Percentiles rank a stretch among this genome's conserved stretches.
These are phyloP conservation scores for Drosophila acutilabella DNA, from an alignment of 2,888 invertebrate species.

Conservation along the genomic window DNA sequence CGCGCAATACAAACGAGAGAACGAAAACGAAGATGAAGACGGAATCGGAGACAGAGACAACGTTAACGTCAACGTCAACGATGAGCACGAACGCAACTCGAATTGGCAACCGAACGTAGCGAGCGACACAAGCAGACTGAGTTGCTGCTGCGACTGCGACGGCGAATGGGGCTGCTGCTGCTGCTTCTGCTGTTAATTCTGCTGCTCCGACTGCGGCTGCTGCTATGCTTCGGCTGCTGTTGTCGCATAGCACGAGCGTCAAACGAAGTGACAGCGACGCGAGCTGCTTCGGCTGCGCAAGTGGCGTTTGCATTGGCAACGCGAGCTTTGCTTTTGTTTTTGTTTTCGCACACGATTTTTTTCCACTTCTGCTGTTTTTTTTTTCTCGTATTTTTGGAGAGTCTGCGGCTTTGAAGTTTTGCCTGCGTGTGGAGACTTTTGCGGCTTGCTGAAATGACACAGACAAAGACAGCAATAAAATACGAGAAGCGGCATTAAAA, in stretches of 20 bases:
- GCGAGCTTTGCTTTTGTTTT: conserved; percentile 24
- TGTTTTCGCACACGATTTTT: conserved; percentile 53
- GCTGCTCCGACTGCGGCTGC: conserved; percentile 27
- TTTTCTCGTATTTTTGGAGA: conserved; percentile 57
- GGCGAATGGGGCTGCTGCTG: conserved; percentile 30
- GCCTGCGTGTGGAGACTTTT: conserved; percentile 52
- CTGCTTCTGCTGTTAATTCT: conserved; percentile 6
- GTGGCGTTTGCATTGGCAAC: conserved; percentile 69
- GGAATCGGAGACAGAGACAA: neutral
- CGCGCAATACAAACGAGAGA: conserved; percentile 32
- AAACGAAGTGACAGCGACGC: conserved; percentile 65
- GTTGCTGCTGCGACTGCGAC: conserved; percentile 24
- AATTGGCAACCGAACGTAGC: conserved; percentile 58
- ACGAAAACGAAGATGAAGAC: conserved; percentile 33
- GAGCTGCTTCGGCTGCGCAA: conserved; percentile 74
- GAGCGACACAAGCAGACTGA: conserved; percentile 65
- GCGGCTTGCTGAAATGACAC: conserved; percentile 67
- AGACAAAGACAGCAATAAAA: conserved; percentile 40
- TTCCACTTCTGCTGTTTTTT: conserved; percentile 18
- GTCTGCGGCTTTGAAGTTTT: conserved; percentile 58
- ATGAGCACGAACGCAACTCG: conserved; percentile 35
- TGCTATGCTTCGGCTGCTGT: conserved; percentile 17
- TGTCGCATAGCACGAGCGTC: conserved; percentile 63
- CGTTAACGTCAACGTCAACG: conserved; percentile 4
- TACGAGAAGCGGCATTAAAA: conserved; percentile 64